phyloP scores from a whole-genome alignment of 1,140 invertebrate genomes.

The Telenomus remus region DNA sequence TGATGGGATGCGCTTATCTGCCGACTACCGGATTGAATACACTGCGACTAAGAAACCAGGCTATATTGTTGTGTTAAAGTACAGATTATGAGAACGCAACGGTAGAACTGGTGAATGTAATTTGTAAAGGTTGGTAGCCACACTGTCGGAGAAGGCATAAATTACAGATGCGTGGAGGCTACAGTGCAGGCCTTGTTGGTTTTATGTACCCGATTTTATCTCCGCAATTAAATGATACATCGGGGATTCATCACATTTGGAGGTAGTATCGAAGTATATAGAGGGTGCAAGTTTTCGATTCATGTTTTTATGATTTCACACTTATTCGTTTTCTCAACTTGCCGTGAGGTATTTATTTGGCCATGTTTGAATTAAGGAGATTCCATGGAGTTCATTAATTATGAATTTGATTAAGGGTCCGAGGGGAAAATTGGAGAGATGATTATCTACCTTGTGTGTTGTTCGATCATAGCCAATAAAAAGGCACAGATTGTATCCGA shows the following conservation, averaged over 20 bases:
- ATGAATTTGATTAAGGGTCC: conserved; percentile 1
- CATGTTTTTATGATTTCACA: not conserved
- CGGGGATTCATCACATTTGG: conserved; percentile 28
- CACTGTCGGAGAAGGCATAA: conserved; percentile 13
- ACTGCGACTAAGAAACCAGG: conserved; percentile 22
- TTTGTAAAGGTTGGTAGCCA: conserved; percentile 24
- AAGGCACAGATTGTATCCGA: no score
- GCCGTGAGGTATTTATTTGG: no score
- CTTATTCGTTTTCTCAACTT: not conserved
- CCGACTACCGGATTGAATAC: conserved; percentile 23
- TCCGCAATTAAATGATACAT: conserved; percentile 34
- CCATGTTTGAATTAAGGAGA: not conserved
- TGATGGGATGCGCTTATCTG: conserved; percentile 29
- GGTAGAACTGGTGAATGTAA: conserved; percentile 32
- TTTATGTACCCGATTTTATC: conserved; percentile 32
- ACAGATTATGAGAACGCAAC: conserved; percentile 10
- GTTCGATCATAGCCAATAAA: no score
- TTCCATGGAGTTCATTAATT: not conserved
- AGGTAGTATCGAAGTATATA: conserved; percentile 18
- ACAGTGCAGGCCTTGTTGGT: conserved; percentile 20
- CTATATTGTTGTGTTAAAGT: conserved; percentile 6
- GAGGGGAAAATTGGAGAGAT: no score
- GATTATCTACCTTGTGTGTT: no score
- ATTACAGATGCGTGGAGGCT: conserved; percentile 11
- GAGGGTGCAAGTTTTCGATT: not conserved